Evolutionary conservation across 2,797 vertebrate species (phyloP).

Genomic region (Pipistrellus nathusii): DNA sequence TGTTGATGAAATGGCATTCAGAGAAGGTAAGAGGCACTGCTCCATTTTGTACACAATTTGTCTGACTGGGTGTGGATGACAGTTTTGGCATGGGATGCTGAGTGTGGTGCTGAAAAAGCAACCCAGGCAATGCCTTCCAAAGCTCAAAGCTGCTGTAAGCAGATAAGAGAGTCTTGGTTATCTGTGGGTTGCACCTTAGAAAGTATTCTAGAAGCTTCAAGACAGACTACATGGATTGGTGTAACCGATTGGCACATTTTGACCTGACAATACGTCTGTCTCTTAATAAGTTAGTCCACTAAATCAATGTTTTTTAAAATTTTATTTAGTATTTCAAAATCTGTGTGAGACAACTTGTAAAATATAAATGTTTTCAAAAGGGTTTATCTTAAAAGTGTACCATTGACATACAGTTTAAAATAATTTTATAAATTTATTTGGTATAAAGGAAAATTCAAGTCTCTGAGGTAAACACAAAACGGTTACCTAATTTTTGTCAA

Average conservation of each 20-base stretch:
- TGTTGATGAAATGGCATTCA: slow-evolving; percentile 61
- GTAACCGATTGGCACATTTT: neutral
- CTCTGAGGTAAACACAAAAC: neutral
- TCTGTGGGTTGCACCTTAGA: neutral
- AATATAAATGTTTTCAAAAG: slow-evolving; percentile 41
- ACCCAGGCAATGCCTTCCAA: neutral
- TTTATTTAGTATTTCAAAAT: neutral
- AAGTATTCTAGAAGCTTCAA: neutral
- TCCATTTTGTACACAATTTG: neutral
- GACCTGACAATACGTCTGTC: neutral
- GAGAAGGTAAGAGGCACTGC: slow-evolving; percentile 82
- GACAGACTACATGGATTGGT: neutral
- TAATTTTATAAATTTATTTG: neutral
- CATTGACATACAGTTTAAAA: neutral
- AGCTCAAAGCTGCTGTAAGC: neutral
- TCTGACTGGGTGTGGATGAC: neutral
- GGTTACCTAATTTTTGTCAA: neutral
- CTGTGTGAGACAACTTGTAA: neutral
- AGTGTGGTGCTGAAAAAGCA: neutral
- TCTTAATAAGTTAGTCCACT: slow-evolving; percentile 29
- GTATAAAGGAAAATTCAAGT: slow-evolving; percentile 33
- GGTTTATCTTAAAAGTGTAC: neutral
- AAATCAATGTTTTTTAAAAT: neutral
- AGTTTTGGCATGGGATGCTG: neutral
- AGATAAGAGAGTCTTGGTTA: neutral